A percentile compares a stretch with the other conserved stretches of the same genome.
Evolutionary conservation across 2,888 invertebrate species (phyloP).

Genomic region (Lepas anatifera): DNA sequence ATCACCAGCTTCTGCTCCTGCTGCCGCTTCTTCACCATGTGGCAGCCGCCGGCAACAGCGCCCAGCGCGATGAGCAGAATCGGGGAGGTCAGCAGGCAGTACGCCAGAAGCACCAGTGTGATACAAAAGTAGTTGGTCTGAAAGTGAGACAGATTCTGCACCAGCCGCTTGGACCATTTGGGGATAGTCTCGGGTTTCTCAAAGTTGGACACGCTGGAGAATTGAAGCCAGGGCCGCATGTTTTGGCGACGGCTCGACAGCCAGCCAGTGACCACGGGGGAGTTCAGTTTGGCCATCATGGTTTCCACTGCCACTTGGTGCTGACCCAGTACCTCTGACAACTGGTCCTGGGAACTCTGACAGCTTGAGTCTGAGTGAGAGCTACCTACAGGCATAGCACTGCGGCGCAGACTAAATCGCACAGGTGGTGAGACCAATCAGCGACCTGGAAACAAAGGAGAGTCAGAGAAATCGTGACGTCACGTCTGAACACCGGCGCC

Average conservation of each 20-base stretch:
- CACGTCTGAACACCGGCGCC: no score
- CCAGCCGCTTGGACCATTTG: slow-evolving; percentile 59
- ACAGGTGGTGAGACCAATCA: no score
- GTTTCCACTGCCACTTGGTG: no score
- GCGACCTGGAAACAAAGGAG: no score
- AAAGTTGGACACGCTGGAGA: slow-evolving; percentile 35
- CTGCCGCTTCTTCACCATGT: slow-evolving; percentile 51
- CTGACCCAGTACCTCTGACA: no score
- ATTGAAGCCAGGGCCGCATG: slow-evolving; percentile 36
- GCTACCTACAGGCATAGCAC: no score
- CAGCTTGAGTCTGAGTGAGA: no score
- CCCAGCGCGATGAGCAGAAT: slow-evolving; percentile 67
- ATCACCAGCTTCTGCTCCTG: slow-evolving; percentile 41
- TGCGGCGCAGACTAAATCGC: no score
- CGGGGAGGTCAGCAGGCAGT: slow-evolving; percentile 88
- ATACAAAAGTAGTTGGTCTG: slow-evolving; percentile 88
- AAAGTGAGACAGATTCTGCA: slow-evolving; percentile 76
- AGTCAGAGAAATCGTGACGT: no score
- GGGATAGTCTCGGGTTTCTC: slow-evolving; percentile 43
- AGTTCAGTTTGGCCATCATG: neutral
- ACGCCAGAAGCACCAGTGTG: slow-evolving; percentile 70
- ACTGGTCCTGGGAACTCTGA: no score
- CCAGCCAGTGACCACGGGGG: slow-evolving; percentile 27
- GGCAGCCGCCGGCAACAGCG: slow-evolving; percentile 66
- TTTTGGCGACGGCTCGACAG: slow-evolving; percentile 33